Conservation (phyloP, 2,888 invertebrate genomes). For the Trissoscelio sp. region DNA sequence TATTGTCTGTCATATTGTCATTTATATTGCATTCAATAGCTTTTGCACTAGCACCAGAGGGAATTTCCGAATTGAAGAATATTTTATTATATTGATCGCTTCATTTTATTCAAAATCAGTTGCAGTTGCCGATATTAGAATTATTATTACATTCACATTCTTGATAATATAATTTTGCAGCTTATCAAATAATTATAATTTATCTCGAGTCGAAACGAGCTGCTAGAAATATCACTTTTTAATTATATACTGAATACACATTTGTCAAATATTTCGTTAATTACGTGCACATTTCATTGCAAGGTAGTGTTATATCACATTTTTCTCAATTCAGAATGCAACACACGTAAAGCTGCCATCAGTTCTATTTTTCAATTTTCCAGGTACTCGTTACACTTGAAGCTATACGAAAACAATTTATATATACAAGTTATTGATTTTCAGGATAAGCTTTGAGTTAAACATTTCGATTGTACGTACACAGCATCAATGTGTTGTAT, state of each 20-base stretch:
- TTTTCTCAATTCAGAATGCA: background rate
- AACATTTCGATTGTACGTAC: slow-evolving; percentile 58
- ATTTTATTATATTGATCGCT: slow-evolving; percentile 23
- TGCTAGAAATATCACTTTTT: too few species aligned
- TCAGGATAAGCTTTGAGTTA: slow-evolving; percentile 24
- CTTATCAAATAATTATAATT: background rate
- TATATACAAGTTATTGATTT: slow-evolving; percentile 45
- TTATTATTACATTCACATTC: background rate
- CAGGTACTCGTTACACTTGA: slow-evolving; percentile 24
- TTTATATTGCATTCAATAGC: slow-evolving; percentile 44
- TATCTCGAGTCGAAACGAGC: too few species aligned
- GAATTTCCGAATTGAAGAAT: slow-evolving; percentile 24
- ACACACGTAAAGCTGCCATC: slow-evolving; percentile 9
- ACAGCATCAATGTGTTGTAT: slow-evolving; percentile 56
- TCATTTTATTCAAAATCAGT: slow-evolving; percentile 3
- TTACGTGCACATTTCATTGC: background rate
- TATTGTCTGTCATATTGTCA: slow-evolving; percentile 47
- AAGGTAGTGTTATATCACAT: background rate
- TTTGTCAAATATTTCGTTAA: slow-evolving; percentile 1
- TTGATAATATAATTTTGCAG: background rate
- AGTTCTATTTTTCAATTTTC: slow-evolving; percentile 29
- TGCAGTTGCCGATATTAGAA: background rate
- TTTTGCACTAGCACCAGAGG: slow-evolving; percentile 34
- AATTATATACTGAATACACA: too few species aligned
- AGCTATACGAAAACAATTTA: slow-evolving; percentile 36